Percentiles rank a stretch among this genome's conserved stretches.
Evolutionary conservation across 1,140 invertebrate species (phyloP).

Genomic region (Lordiphosa mommai): DNA sequence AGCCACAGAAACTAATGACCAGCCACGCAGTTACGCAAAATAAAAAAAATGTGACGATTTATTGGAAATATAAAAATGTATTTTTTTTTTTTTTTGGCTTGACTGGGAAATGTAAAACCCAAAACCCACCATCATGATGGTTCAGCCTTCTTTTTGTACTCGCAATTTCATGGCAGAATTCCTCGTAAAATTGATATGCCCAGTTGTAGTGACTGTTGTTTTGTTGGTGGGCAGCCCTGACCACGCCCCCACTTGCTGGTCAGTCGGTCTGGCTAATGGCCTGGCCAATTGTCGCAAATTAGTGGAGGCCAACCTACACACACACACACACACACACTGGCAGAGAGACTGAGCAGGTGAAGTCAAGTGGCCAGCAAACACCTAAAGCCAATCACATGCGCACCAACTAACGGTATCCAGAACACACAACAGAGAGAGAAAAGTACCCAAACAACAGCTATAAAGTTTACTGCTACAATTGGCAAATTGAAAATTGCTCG

Average conservation of each 20-base stretch:
- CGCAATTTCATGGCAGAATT: slow-evolving; percentile 64
- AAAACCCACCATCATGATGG: no score
- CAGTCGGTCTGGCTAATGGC: slow-evolving; percentile 48
- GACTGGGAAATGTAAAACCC: neutral
- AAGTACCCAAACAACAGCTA: slow-evolving; percentile 54
- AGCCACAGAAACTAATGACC: no score
- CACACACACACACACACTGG: slow-evolving; percentile 14
- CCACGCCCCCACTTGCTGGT: slow-evolving; percentile 46
- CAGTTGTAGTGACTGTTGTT: slow-evolving; percentile 2
- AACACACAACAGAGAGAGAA: slow-evolving; percentile 5
- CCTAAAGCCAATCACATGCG: slow-evolving; percentile 69
- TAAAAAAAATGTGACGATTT: slow-evolving; percentile 23
- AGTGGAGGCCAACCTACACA: slow-evolving; percentile 47
- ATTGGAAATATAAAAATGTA: slow-evolving; percentile 8
- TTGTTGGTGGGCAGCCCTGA: slow-evolving; percentile 20
- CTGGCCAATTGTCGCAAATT: slow-evolving; percentile 72
- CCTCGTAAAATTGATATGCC: slow-evolving; percentile 47
- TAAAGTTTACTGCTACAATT: slow-evolving; percentile 76
- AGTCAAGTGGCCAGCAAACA: slow-evolving; percentile 58
- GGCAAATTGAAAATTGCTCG: slow-evolving; percentile 75
- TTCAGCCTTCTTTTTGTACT: slow-evolving; percentile 22
- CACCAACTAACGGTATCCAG: slow-evolving; percentile 54
- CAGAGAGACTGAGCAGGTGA: slow-evolving; percentile 21
- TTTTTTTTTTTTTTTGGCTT: neutral
- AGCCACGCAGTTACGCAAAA: slow-evolving; percentile 39